phyloP scores from a whole-genome alignment of 2,888 invertebrate genomes.

The Acrocera orbiculus region DNA sequence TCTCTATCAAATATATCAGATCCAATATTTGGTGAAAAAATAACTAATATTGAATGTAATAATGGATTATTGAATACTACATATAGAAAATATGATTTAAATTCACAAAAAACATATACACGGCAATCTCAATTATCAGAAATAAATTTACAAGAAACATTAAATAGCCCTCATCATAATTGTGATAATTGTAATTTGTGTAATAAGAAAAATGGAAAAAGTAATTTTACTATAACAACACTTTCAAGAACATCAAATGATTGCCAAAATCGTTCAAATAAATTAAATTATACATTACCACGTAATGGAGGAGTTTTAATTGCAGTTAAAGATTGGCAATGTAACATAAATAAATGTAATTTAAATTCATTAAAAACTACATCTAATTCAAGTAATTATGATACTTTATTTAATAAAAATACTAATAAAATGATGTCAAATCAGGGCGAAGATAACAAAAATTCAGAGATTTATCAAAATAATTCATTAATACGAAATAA shows the following conservation, averaged over 20 bases:
- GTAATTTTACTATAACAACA: constrained; percentile 30
- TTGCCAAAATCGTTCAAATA: constrained; percentile 13
- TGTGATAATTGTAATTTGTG: constrained; percentile 30
- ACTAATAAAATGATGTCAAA: constrained; percentile 9
- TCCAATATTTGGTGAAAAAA: constrained; percentile 21
- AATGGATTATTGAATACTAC: no score
- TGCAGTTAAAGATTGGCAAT: constrained; percentile 46
- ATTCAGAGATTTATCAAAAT: constrained; percentile 24
- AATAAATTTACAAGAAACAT: no score
- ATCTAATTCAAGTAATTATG: constrained; percentile 15
- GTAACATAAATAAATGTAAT: not conserved
- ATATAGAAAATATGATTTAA: no score
- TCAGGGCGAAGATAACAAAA: no score
- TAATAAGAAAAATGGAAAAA: constrained; percentile 34
- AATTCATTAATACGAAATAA: constrained; percentile 21
- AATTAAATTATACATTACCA: constrained; percentile 20
- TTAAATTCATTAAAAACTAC: constrained; percentile 9
- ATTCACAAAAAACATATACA: no score
- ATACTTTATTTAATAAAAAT: no score
- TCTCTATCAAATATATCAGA: constrained; percentile 17
- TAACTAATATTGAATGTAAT: no score
- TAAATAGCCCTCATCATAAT: no score
- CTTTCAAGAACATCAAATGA: constrained; percentile 20
- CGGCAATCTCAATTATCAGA: no score
- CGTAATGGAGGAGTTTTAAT: constrained; percentile 41